phyloP scores from a whole-genome alignment of 2,888 invertebrate genomes.

The Coelopa pilipes region DNA sequence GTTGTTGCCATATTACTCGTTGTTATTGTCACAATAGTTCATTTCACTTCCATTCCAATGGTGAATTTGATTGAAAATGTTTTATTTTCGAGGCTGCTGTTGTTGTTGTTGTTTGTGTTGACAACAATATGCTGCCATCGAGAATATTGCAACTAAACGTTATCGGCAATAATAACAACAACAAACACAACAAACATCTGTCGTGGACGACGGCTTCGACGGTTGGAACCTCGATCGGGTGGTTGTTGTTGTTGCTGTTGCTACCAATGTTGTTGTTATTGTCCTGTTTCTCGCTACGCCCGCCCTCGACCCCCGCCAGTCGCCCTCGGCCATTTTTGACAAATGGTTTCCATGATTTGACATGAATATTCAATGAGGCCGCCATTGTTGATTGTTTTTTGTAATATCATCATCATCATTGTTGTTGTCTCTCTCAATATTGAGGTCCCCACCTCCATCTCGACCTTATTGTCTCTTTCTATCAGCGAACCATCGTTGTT shows the following conservation, averaged over 20 bases:
- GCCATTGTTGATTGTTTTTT: constrained; percentile 24
- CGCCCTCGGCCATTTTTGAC: constrained; percentile 35
- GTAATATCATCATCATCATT: neutral
- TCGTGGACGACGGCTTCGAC: neutral
- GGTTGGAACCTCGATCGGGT: neutral
- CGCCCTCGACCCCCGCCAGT: neutral
- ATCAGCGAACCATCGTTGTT: neutral
- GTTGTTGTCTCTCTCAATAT: constrained; percentile 13
- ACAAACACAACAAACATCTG: neutral
- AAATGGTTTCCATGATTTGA: constrained; percentile 41
- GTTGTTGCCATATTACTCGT: too few species aligned
- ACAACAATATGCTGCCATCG: neutral
- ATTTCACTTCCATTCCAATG: too few species aligned
- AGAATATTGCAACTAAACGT: neutral
- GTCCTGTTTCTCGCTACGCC: neutral
- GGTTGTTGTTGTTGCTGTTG: constrained; percentile 5
- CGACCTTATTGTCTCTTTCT: too few species aligned
- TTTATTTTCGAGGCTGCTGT: neutral
- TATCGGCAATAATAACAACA: neutral
- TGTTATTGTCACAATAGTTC: too few species aligned
- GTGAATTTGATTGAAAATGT: neutral
- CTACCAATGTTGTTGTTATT: constrained; percentile 1
- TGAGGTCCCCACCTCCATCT: too few species aligned
- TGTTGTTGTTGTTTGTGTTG: neutral
- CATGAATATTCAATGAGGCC: constrained; percentile 39